Evolutionary conservation across 23 tunicate genomes (phyloP).

Genomic region (Halocynthia aurantium): DNA sequence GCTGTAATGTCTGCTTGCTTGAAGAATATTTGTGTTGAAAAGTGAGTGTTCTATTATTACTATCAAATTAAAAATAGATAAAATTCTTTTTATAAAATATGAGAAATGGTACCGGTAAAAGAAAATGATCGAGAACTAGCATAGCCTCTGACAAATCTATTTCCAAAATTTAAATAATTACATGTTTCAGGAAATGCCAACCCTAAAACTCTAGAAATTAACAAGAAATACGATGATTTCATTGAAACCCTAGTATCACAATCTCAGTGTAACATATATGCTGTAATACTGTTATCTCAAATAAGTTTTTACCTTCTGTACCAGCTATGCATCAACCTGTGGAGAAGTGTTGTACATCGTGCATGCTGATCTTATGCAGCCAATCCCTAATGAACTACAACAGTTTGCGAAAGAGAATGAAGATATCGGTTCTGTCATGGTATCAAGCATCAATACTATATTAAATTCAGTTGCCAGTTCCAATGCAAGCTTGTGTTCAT

Average conservation of each 20-base stretch:
- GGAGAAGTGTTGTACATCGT: conserved; percentile 53
- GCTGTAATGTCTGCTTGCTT: conserved; percentile 39
- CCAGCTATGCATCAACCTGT: conserved; percentile 40
- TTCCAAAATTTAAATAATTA: no score
- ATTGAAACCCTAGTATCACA: neutral
- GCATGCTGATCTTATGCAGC: conserved; percentile 63
- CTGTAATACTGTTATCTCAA: no score
- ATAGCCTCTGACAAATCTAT: no score
- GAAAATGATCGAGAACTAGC: neutral
- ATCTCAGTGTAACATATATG: no score
- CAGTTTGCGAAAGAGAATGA: conserved; percentile 33
- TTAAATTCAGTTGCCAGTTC: conserved; percentile 1
- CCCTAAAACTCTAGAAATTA: neutral
- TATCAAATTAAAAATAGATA: no score
- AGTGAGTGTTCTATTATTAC: conserved; percentile 19
- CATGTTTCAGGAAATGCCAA: no score
- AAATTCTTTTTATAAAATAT: no score
- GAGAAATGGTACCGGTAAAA: no score
- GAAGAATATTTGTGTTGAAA: conserved; percentile 18
- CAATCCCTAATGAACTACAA: conserved; percentile 36
- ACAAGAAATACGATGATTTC: neutral
- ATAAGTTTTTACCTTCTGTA: neutral
- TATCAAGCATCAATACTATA: neutral
- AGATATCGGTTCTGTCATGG: conserved; percentile 29
- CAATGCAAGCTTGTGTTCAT: neutral